Evolutionary conservation across 2,797 vertebrate genomes (phyloP).

Genomic region (Pachyuromys duprasi): DNA sequence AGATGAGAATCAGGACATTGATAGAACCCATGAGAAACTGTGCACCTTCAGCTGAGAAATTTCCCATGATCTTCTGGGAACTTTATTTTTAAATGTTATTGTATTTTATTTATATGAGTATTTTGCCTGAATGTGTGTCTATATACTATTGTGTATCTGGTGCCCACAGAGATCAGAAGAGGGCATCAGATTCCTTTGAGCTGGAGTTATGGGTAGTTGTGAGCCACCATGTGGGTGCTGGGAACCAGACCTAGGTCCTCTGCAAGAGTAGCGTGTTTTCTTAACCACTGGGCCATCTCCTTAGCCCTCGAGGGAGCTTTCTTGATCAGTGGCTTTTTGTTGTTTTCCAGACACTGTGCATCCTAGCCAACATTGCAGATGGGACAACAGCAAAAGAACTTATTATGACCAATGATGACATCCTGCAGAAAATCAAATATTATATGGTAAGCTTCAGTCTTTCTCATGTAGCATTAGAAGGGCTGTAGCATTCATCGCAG

Average conservation of each 20-base stretch:
- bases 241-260: not conserved
- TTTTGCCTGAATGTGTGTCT: not conserved
- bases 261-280: not conserved
- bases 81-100: not conserved
- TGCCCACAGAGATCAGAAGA: not conserved
- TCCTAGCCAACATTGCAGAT: slow-evolving; percentile 97
- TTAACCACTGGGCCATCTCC: not conserved
- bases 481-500: not conserved
- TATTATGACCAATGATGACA: slow-evolving; percentile 99
- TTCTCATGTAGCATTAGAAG: slow-evolving; percentile 8
- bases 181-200: not conserved
- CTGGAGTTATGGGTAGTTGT: not conserved
- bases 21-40: not conserved
- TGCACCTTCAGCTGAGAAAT: not conserved
- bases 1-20: not conserved
- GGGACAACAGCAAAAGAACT: slow-evolving; percentile 98
- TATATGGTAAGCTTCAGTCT: slow-evolving; percentile 93
- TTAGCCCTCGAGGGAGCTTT: not conserved
- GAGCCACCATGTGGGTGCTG: not conserved
- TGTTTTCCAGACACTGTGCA: slow-evolving; percentile 95
- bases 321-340: slow-evolving; percentile 52
- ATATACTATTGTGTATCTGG: not conserved
- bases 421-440: slow-evolving; percentile 99
- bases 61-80: not conserved
- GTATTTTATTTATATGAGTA: not conserved